Percentiles rank a stretch among this genome's conserved stretches.
Evolutionary conservation across 2,797 vertebrate genomes (phyloP).

Genomic region (Erpetoichthys calabaricus): DNA sequence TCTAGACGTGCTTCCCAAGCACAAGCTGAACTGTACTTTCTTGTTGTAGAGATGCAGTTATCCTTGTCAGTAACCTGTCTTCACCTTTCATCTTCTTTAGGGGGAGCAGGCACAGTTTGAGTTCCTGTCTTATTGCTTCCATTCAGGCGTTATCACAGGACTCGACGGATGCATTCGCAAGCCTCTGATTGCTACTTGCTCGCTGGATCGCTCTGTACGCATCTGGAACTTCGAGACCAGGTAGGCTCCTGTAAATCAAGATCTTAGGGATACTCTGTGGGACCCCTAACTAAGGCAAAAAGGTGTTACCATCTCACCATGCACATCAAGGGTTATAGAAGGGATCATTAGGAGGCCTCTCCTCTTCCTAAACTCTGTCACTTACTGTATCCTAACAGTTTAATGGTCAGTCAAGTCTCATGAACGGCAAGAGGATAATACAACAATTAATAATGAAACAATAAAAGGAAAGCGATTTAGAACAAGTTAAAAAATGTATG

Average conservation of each 20-base stretch:
- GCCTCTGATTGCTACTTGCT: constrained; percentile 76
- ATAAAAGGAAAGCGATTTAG: no score
- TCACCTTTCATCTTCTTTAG: constrained; percentile 33
- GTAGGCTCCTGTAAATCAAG: constrained; percentile 51
- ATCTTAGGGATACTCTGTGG: neutral
- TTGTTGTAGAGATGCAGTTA: neutral
- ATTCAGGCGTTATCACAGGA: constrained; percentile 70
- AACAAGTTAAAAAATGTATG: no score
- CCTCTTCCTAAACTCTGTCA: neutral
- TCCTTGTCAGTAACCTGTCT: neutral
- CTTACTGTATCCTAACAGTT: no score
- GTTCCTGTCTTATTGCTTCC: constrained; percentile 66
- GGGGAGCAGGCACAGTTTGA: constrained; percentile 57
- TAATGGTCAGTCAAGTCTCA: no score
- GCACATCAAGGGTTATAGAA: neutral
- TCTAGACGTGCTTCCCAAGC: no score
- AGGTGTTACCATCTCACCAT: neutral
- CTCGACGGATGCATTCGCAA: constrained; percentile 74
- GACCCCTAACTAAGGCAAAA: neutral
- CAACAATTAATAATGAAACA: no score
- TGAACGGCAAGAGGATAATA: no score
- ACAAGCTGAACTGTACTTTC: no score
- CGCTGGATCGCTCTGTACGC: constrained; percentile 73
- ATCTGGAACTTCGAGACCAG: constrained; percentile 88
- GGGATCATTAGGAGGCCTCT: neutral